Evolutionary conservation across 2,113 vertebrate genomes (phyloP), one percentile per base, ranked within the genome.

Genomic region (Nycticorax nycticorax): DNA sequence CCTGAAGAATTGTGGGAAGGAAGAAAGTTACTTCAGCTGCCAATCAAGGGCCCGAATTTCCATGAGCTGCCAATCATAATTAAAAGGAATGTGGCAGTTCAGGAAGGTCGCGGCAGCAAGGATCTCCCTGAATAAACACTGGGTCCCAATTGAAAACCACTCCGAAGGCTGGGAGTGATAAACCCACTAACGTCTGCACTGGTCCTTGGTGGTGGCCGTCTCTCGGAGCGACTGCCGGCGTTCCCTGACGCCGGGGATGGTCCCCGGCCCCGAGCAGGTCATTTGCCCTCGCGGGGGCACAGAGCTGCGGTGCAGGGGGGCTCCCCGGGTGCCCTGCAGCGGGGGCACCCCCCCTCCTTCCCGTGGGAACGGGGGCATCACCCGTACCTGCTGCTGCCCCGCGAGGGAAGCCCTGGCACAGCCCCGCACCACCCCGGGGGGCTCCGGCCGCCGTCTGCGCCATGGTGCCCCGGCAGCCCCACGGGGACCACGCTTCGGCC

Each of bases 61-160:
- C 98, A 98, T 98, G 97, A 97, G 95, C 98, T 98, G 98, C 98
- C 98, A 98, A 97, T 99, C 98, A 98, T 96, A 96, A 96, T 96
- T 88, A 97, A 96, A 97, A 98, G 98, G 98, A 98, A 98, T 98
- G 98, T 93, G 96, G 97, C 60, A 72, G 96, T 98, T 98, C 98
- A 98, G 96, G 52, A 88, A 97, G 98, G 98, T 98, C 98, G 92
- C 3, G 28, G 98, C 97, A 98, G 98, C 97, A 87, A 97, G 97
- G 96, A 92, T 95, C 96, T 91, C 95, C 93, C 96, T 97, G 97
- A 97, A 97, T 90, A 98, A 98, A 98, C 98, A 97, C 97, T 91
- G 64, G 96, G 97, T 97, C 97, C 96, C 97, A 93, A 80, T 33
- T 97, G 92, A 93, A 86, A 92, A 79, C 83, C 66, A 48, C 92